phyloP scores from a whole-genome alignment of 2,888 invertebrate species.

The Panzeria rudis region DNA sequence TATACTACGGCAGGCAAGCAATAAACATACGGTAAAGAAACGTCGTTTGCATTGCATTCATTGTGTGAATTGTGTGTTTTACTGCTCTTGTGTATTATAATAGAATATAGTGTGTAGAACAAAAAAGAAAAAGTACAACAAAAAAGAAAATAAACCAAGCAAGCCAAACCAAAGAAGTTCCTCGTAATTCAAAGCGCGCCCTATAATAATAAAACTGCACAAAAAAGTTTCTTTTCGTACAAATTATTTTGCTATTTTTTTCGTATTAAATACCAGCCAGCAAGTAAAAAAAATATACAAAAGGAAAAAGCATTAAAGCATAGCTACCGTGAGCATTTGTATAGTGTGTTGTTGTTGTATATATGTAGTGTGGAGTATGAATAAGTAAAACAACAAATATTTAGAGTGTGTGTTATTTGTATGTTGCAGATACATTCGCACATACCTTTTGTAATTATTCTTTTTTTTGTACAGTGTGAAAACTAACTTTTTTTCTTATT shows the following conservation, averaged over 20 bases:
- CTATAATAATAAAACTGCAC: constrained; percentile 69
- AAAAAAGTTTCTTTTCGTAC: constrained; percentile 64
- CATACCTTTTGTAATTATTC: constrained; percentile 46
- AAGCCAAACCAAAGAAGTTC: constrained; percentile 70
- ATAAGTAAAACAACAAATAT: constrained; percentile 58
- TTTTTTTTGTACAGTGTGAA: constrained; percentile 50
- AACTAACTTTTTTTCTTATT: constrained; percentile 21
- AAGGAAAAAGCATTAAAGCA: constrained; percentile 47
- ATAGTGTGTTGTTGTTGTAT: constrained; percentile 53
- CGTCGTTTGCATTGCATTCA: constrained; percentile 73
- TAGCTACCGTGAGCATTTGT: constrained; percentile 64
- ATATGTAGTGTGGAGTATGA: constrained; percentile 46
- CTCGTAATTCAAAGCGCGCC: constrained; percentile 72
- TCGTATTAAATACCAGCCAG: constrained; percentile 57
- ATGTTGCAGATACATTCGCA: constrained; percentile 20
- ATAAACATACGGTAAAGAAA: constrained; percentile 73
- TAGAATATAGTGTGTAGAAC: constrained; percentile 69
- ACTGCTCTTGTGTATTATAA: constrained; percentile 66
- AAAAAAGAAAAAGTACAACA: constrained; percentile 57
- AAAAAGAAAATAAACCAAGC: constrained; percentile 66
- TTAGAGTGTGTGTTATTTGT: constrained; percentile 30
- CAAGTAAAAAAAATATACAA: constrained; percentile 49
- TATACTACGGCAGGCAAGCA: constrained; percentile 73
- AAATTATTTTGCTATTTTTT: constrained; percentile 50
- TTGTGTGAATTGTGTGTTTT: constrained; percentile 69